A percentile compares a stretch with the other conserved stretches of the same genome.
Evolutionary conservation across 2,888 invertebrate species (phyloP).

Genomic region (Clanis bilineata): DNA sequence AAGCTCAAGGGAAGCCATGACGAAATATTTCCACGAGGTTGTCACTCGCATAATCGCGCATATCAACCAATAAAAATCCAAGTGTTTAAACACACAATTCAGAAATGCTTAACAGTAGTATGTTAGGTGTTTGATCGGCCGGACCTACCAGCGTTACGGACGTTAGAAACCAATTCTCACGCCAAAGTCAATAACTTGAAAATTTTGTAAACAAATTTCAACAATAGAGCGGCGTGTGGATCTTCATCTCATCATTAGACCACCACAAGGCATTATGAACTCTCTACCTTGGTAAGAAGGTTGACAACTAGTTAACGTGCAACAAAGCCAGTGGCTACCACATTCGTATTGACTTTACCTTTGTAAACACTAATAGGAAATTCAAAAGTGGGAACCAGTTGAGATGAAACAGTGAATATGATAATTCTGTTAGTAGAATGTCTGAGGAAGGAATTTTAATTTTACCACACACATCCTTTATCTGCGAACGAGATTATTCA

Average conservation of each 20-base stretch:
- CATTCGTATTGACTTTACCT: conserved; percentile 73
- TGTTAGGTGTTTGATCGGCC: conserved; percentile 66
- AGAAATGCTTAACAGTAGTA: conserved; percentile 66
- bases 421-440: conserved; percentile 64
- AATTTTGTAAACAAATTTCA: conserved; percentile 73
- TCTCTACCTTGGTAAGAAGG: conserved; percentile 27
- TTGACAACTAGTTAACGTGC: conserved; percentile 29
- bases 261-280: conserved; percentile 32
- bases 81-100: conserved; percentile 35
- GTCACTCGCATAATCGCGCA: conserved; percentile 1
- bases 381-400: conserved; percentile 79
- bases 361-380: conserved; percentile 80
- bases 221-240: conserved; percentile 64
- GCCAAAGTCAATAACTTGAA: conserved; percentile 74
- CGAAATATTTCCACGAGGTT: conserved; percentile 16
- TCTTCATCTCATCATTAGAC: conserved; percentile 58
- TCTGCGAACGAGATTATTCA: neutral
- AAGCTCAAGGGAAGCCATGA: neutral
- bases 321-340: conserved; percentile 62
- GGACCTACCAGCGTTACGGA: conserved; percentile 75
- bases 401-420: conserved; percentile 78
- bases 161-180: conserved; percentile 78
- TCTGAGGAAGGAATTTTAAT: conserved; percentile 40
- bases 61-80: conserved; percentile 26
- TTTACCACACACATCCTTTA: conserved; percentile 20